Conservation (phyloP, 2,888 invertebrate species). For the Tipula unca region DNA sequence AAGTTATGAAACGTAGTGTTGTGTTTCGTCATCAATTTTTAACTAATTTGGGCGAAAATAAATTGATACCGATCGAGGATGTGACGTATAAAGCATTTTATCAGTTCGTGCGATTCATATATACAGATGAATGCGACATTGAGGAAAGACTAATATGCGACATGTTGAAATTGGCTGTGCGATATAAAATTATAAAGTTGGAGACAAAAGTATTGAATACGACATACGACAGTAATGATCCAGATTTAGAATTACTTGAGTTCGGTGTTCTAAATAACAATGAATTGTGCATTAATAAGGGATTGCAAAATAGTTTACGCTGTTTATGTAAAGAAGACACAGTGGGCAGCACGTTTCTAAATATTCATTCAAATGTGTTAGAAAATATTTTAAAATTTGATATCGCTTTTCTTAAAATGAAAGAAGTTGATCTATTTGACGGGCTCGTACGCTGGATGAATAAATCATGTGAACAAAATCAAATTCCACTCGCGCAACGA, state of each 20-base stretch:
- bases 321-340: background rate
- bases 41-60: background rate
- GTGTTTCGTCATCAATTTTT: background rate
- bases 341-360: too few relatives aligned
- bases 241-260: background rate
- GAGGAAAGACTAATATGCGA: background rate
- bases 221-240: background rate
- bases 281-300: background rate
- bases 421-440: background rate
- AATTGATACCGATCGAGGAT: background rate
- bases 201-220: background rate
- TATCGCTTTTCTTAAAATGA: background rate
- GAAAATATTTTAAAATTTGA: background rate
- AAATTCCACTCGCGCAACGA: background rate
- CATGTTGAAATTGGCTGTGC: background rate
- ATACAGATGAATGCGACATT: too few relatives aligned
- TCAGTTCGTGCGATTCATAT: too few relatives aligned
- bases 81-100: background rate
- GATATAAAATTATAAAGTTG: background rate
- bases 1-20: background rate
- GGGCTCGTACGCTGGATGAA: too few relatives aligned
- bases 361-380: background rate
- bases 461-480: background rate
- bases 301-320: background rate
- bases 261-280: background rate